These are phyloP conservation scores for Helarctos malayanus DNA, from an alignment of 2,797 vertebrate species.

Conservation along the genomic window DNA sequence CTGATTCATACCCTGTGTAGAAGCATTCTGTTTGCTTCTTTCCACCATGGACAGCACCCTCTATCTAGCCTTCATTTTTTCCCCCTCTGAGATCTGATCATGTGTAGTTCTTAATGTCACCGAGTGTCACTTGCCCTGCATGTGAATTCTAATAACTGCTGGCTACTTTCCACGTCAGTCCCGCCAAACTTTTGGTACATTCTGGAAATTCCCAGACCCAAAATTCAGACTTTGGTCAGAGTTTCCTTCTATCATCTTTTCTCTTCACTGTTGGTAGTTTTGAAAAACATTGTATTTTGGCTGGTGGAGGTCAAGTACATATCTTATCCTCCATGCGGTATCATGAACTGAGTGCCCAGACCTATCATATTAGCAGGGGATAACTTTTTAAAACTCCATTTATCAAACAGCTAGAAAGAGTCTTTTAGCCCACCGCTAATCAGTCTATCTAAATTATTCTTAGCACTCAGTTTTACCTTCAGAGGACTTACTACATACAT, in stretches of 20 bases:
- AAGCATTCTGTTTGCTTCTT: not conserved
- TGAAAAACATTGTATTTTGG: not conserved
- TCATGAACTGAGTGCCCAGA: not conserved
- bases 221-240: constrained; percentile 23
- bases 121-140: not conserved
- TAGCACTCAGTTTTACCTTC: constrained; percentile 61
- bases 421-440: constrained; percentile 67
- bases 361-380: not conserved
- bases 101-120: not conserved
- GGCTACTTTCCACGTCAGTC: not conserved
- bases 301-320: not conserved
- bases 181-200: constrained; percentile 38
- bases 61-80: not conserved
- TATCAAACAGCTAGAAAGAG: constrained; percentile 31
- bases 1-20: not conserved
- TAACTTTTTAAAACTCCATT: constrained; percentile 67
- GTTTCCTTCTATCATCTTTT: not conserved
- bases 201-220: constrained; percentile 3
- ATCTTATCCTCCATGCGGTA: not conserved
- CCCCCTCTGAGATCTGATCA: not conserved
- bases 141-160: constrained; percentile 1
- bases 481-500: constrained; percentile 51
- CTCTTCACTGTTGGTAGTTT: constrained; percentile 41
- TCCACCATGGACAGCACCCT: not conserved
- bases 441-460: constrained; percentile 78